Conservation (phyloP, 2,797 vertebrate species). For the Heteromormyrus szaboi region DNA sequence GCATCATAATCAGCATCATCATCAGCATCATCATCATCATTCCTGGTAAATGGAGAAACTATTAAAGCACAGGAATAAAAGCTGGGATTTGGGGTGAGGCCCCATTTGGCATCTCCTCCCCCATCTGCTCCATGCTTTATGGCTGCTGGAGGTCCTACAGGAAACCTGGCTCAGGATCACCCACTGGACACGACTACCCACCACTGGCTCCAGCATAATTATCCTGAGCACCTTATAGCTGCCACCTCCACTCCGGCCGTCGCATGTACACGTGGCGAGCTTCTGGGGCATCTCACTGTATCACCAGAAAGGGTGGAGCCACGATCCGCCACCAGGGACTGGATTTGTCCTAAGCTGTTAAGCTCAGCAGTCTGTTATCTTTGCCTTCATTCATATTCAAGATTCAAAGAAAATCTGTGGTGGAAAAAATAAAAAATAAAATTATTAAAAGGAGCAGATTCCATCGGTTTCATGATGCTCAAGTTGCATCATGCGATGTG, state of each 20-base stretch:
- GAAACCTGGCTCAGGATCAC: background rate
- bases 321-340: background rate
- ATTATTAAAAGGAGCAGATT: slow-evolving; percentile 6
- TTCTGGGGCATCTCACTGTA: background rate
- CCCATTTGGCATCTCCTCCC: background rate
- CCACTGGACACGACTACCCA: background rate
- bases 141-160: background rate
- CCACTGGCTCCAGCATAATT: background rate
- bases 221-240: background rate
- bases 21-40: background rate
- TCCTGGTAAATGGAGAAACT: background rate
- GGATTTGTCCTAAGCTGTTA: background rate
- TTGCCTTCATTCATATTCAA: background rate
- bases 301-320: background rate
- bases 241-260: background rate
- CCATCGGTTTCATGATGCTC: background rate
- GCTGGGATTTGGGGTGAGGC: background rate
- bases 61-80: background rate
- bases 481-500: background rate
- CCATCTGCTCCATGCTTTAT: background rate
- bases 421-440: background rate
- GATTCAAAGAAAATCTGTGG: background rate
- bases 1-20: too few relatives aligned
- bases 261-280: background rate
- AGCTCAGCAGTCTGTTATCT: background rate